Conservation (phyloP, 2,888 invertebrate genomes). For the Hirtodrosophila trivittata region DNA sequence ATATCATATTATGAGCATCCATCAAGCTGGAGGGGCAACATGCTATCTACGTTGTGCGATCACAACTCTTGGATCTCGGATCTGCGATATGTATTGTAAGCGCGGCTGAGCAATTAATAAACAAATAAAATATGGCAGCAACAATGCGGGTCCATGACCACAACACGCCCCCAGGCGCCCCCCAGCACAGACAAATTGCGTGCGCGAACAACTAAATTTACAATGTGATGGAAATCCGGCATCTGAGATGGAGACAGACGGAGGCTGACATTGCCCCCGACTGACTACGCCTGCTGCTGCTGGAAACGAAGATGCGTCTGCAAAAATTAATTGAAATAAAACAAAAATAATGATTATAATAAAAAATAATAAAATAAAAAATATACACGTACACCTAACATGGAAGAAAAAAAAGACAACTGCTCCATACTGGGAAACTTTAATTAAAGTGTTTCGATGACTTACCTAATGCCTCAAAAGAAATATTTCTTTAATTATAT, state of each 20-base stretch:
- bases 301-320: too few species aligned
- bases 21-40: slow-evolving; percentile 53
- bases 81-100: slow-evolving; percentile 10
- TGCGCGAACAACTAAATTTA: slow-evolving; percentile 63
- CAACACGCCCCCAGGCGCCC: slow-evolving; percentile 35
- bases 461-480: too few species aligned
- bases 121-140: slow-evolving; percentile 72
- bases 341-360: too few species aligned
- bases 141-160: slow-evolving; percentile 77
- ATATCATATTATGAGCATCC: slow-evolving; percentile 64
- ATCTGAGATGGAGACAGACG: slow-evolving; percentile 12
- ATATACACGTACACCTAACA: too few species aligned
- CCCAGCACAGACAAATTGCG: slow-evolving; percentile 47
- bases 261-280: slow-evolving; percentile 21
- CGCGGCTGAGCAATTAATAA: slow-evolving; percentile 66
- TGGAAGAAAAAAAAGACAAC: too few species aligned
- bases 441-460: too few species aligned
- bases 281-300: too few species aligned
- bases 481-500: too few species aligned
- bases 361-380: too few species aligned
- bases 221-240: slow-evolving; percentile 48
- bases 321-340: too few species aligned
- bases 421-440: too few species aligned
- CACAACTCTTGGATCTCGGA: neutral
- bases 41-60: slow-evolving; percentile 20